phyloP scores from a whole-genome alignment of 2,888 invertebrate genomes.

The Lottia gigantea region DNA sequence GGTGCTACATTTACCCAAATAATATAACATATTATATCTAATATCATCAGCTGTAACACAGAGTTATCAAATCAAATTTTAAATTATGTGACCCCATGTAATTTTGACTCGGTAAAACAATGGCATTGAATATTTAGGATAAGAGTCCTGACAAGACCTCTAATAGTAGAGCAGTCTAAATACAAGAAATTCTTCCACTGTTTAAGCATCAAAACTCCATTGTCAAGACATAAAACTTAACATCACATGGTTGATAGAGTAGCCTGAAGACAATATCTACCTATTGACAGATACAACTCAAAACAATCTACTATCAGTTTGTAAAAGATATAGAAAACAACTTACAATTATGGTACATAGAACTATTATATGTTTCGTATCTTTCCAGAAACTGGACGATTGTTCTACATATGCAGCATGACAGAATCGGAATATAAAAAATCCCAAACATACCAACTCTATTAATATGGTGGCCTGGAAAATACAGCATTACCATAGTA shows the following conservation, averaged over 20 bases:
- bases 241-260: too few relatives aligned
- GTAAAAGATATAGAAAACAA: constrained; percentile 26
- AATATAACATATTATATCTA: constrained; percentile 60
- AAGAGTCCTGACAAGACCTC: too few relatives aligned
- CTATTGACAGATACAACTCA: too few relatives aligned
- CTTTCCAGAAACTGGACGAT: constrained; percentile 62
- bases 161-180: too few relatives aligned
- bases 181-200: too few relatives aligned
- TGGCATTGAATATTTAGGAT: too few relatives aligned
- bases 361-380: constrained; percentile 67
- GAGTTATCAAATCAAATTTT: neutral
- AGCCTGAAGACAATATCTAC: too few relatives aligned
- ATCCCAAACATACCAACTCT: constrained; percentile 62
- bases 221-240: too few relatives aligned
- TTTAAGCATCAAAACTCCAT: too few relatives aligned
- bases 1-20: constrained; percentile 53
- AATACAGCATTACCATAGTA: neutral
- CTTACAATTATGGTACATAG: constrained; percentile 62
- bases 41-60: constrained; percentile 55
- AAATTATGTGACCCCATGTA: too few relatives aligned
- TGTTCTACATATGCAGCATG: constrained; percentile 62
- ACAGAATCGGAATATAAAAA: constrained; percentile 62
- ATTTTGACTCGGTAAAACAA: too few relatives aligned
- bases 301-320: too few relatives aligned
- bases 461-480: constrained; percentile 65